Percentiles rank a stretch among this genome's conserved stretches.
Conservation (phyloP, 64 coral and sea anemone species). For the Montipora capricornis region DNA sequence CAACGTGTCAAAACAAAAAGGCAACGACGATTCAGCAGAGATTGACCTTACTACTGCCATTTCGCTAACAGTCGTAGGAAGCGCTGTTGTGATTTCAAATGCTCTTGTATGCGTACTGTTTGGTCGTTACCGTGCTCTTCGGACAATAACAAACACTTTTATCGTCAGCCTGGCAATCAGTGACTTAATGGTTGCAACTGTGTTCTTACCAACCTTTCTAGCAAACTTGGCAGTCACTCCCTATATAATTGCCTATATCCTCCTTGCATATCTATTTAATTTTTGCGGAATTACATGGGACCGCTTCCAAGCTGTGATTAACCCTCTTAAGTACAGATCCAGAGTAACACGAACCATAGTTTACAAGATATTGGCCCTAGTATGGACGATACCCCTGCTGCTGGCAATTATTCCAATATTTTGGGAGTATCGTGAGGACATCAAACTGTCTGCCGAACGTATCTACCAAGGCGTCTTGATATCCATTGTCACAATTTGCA, state of each 20-base stretch:
- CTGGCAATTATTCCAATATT: slow-evolving; percentile 77
- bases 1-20: neutral
- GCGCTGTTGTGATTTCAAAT: slow-evolving; percentile 78
- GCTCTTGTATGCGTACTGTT: slow-evolving; percentile 84
- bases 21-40: neutral
- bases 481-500: slow-evolving; percentile 52
- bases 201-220: slow-evolving; percentile 79
- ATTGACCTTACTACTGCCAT: neutral
- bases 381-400: slow-evolving; percentile 75
- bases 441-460: slow-evolving; percentile 25
- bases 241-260: slow-evolving; percentile 92
- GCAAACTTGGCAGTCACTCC: slow-evolving; percentile 40
- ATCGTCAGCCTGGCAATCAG: slow-evolving; percentile 91
- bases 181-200: slow-evolving; percentile 77
- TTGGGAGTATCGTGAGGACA: slow-evolving; percentile 64
- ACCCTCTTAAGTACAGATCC: slow-evolving; percentile 81
- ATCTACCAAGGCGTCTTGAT: slow-evolving; percentile 78
- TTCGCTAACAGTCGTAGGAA: slow-evolving; percentile 70
- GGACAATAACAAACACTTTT: slow-evolving; percentile 93
- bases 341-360: slow-evolving; percentile 74
- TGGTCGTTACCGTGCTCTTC: slow-evolving; percentile 60
- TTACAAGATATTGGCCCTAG: slow-evolving; percentile 67
- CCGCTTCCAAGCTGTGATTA: slow-evolving; percentile 82
- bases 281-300: slow-evolving; percentile 97
- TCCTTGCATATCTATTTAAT: slow-evolving; percentile 96